Base-by-base conservation (phyloP, 2,113 vertebrate species). In the Maccullochella peelii region DNA sequence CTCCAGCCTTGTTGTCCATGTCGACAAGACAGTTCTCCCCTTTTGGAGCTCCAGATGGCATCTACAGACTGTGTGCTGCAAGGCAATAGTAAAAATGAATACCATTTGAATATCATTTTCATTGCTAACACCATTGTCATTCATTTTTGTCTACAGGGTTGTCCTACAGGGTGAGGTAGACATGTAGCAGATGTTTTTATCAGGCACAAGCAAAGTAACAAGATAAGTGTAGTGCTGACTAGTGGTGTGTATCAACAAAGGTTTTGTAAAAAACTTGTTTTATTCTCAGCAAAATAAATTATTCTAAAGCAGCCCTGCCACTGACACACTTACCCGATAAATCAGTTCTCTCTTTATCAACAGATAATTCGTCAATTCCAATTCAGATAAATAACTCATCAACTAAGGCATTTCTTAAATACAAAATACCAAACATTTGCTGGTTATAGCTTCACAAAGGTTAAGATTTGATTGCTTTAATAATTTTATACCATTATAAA, bases 1-100 rank as follows among this genome's bases (percentile, higher is more conserved):
- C 95, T 67, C 87, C 94, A 25, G 85, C 84, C 78, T 95, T 95
- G 57, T 77, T 88, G 62, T 94, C 95, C 95, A 96, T 96, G 86
- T 95, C 92, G 21, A 93, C 86, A 2, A 77, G 73, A 49, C 91
- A 93, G 90, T 91, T 94, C 84, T 93, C 92, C 14, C 90, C 91
- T 40, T 91, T 91, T 30, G 84, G 84, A 50, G 75, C 84, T 82
- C 68, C 92, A 33, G 91, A 86, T 49, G 70, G 18, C 93, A 95
- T 95, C 63, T 82, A 88, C 2, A 91, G 25, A 72, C 61, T 44
- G 66, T 47, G 23, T 78, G 30, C 49, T 73, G 42, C 12, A 70
- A 54, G 23, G 16, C 25, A 75, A 54, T 2, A 74, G 20, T 2
- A 49, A 50, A 40, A 38, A 73, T n/a, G 0, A 59, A 67, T 58